Evolutionary conservation across 1,140 invertebrate genomes (phyloP), one percentile per base, ranked within the genome.

Genomic region (Dryas iulia): DNA sequence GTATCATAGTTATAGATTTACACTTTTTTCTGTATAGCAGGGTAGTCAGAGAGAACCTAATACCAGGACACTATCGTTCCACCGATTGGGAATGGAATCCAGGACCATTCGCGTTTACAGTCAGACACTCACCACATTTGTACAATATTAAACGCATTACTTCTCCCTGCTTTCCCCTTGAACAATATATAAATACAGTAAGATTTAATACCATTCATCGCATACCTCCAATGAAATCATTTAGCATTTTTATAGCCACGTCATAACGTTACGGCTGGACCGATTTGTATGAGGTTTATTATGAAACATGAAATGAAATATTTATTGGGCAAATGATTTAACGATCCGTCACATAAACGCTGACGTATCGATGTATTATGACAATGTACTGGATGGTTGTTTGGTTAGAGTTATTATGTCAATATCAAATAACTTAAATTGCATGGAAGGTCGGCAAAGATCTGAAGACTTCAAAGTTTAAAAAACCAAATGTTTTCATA

Each of bases 281-380:
- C 72, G 21, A 56, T 56, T 56, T 56, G 24, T 56, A 56, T 56
- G 53, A 12, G 76, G 63, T 73, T 77, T 73, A 82, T 82, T 84
- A 84, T 66, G 74, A 77, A 79, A 82, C 83, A 84, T 84, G 80
- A 84, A 77, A 11, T 68, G 78, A 78, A 82, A 82, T 84, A 84
- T 84, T 80, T 81, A 84, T 84, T 78, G 75, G 69, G 23, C 57
- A 57, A 67, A 77, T 84, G 82, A 84, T 82, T 78, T 77, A 84
- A 72, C 57, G 73, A n/a, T 25, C 23, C 11, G 53, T 56, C 53
- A 56, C n/a, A 56, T 56, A 25, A 26, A 24, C 23, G n/a, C 24
- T 26, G 53, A 56, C 11, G 53, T 56, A 56, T 56, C 23, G 53
- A 26, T 56, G 21, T n/a, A 56, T 25, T 62, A 60, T 47, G 30